Evolutionary conservation across 2,888 invertebrate species (phyloP), one percentile per base, ranked within the genome.

Genomic region (Drosophila bunnanda): DNA sequence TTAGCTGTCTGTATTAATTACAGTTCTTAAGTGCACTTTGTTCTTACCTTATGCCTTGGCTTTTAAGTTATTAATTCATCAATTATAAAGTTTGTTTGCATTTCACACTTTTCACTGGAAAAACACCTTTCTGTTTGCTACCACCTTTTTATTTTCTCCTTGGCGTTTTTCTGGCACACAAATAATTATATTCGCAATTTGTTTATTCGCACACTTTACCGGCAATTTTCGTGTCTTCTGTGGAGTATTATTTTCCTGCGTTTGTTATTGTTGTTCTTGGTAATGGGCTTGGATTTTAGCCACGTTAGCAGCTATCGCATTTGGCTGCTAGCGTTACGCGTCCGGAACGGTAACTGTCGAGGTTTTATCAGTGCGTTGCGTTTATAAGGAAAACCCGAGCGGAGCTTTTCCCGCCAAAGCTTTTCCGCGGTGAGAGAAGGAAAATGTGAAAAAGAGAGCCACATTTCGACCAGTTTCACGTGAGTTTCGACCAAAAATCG

Each of bases 321-420:
- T 20, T 32, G 15, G 72, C 52, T 78, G 79, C 65, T 66, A 66
- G 75, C 56, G 74, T 76, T 74, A 78, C 84, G 79, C 87, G 87
- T 81, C 60, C 79, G 78, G 57, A 79, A 83, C 89, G 88, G 82
- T 78, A 82, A 85, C 84, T 85, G 89, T 48, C 55, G 81, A 52
- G 28, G 46, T 78, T 85, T 75, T 70, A 81, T 81, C 82, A 84
- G 52, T 58, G 68, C 68, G 41, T 8, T 67, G 28, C 43, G 74
- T 75, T 78, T 79, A 77, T 89, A 85, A 84, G 84, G 82, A 53
- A 69, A 22, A 36, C 17, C 30, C 20, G 36, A 13, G 20, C 15
- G 62, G 55, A 89, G 88, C 88, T 89, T 86, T 70, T 38, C 34
- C 39, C 53, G 22, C 32, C 41, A 44, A 43, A 71, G 70, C 72